Evolutionary conservation across 2,888 invertebrate species (phyloP).

Genomic region (Troides helena): DNA sequence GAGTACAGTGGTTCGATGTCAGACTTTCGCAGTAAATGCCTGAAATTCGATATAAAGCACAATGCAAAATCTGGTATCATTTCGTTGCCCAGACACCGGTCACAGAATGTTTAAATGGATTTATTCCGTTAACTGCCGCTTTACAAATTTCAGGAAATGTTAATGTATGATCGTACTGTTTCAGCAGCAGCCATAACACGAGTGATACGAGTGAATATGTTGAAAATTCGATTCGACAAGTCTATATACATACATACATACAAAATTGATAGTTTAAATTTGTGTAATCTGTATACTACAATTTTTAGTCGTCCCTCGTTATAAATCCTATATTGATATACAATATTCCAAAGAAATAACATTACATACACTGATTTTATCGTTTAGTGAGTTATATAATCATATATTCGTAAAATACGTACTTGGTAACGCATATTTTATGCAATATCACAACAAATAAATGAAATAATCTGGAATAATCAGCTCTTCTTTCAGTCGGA

Average conservation of each 20-base stretch:
- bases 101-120: conserved; percentile 3
- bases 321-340: too few species aligned
- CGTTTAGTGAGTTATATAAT: too few species aligned
- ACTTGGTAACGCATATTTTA: too few species aligned
- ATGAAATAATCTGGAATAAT: too few species aligned
- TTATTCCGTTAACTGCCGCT: background rate
- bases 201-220: background rate
- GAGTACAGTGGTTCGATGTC: background rate
- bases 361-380: too few species aligned
- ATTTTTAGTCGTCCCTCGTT: too few species aligned
- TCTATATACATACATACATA: background rate
- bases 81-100: background rate
- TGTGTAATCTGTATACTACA: too few species aligned
- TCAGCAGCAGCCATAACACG: background rate
- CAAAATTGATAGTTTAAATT: too few species aligned
- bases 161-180: background rate
- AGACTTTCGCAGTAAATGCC: background rate
- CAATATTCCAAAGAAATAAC: too few species aligned
- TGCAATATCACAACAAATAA: too few species aligned
- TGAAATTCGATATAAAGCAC: background rate
- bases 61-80: background rate
- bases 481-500: too few species aligned
- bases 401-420: too few species aligned
- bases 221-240: background rate
- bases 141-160: background rate